phyloP scores from a whole-genome alignment of 2,113 vertebrate genomes.

The Lophius piscatorius region DNA sequence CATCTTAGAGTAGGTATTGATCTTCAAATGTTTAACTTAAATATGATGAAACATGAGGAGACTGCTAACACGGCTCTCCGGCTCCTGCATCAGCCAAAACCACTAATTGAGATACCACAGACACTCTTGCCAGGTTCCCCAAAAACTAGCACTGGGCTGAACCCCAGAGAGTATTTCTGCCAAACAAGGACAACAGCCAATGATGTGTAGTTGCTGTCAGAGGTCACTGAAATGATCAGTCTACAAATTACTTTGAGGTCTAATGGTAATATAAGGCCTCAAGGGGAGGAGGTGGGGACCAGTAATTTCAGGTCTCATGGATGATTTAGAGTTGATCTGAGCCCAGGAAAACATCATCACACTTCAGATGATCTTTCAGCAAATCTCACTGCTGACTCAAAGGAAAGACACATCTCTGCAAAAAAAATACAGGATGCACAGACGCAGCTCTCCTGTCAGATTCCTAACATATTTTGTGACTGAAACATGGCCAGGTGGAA shows the following conservation, averaged over 20 bases:
- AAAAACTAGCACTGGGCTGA: slow-evolving; percentile 41
- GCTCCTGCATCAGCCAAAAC: slow-evolving; percentile 57
- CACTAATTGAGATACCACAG: slow-evolving; percentile 60
- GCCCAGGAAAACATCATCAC: slow-evolving; percentile 64
- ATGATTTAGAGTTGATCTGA: slow-evolving; percentile 57
- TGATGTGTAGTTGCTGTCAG: slow-evolving; percentile 60
- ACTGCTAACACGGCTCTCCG: slow-evolving; percentile 42
- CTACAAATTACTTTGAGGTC: slow-evolving; percentile 69
- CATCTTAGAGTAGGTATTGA: slow-evolving; percentile 24
- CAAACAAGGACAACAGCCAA: slow-evolving; percentile 54
- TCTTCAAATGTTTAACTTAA: slow-evolving; percentile 23
- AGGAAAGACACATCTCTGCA: slow-evolving; percentile 68
- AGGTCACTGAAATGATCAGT: slow-evolving; percentile 69
- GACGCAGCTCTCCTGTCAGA: slow-evolving; percentile 62
- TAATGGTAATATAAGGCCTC: slow-evolving; percentile 63
- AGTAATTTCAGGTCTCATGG: slow-evolving; percentile 47
- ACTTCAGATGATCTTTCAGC: slow-evolving; percentile 64
- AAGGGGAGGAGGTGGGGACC: slow-evolving; percentile 1
- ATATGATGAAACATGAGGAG: slow-evolving; percentile 38
- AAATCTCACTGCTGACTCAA: slow-evolving; percentile 71
- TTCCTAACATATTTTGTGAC: slow-evolving; percentile 65
- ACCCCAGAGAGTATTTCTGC: slow-evolving; percentile 41
- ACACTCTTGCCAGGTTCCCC: slow-evolving; percentile 33
- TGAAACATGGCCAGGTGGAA: slow-evolving; percentile 65
- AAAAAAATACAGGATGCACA: slow-evolving; percentile 68